These are phyloP conservation scores for Rhopalosiphum padi DNA, from an alignment of 1,140 invertebrate genomes.

Conservation along the genomic window DNA sequence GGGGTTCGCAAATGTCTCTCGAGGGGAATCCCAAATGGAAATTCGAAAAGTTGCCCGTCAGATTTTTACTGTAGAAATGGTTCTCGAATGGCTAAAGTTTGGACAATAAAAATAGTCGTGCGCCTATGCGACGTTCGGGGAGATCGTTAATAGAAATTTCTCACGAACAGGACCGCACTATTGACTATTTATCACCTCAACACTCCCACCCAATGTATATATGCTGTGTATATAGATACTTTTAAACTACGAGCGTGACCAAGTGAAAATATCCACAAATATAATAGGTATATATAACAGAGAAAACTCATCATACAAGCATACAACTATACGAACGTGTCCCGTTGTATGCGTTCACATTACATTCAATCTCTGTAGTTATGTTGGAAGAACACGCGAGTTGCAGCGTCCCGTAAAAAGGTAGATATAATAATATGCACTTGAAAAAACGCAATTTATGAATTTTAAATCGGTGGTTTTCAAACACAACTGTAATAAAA, in stretches of 20 bases:
- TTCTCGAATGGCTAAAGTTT: not conserved
- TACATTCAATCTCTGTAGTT: not conserved
- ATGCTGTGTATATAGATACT: not conserved
- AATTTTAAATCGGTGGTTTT: no score
- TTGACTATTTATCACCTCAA: not conserved
- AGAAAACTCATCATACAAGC: not conserved
- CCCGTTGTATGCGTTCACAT: no score
- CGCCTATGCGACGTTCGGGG: not conserved
- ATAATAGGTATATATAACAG: not conserved
- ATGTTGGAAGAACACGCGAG: not conserved
- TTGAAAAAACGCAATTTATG: no score
- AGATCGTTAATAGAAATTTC: not conserved
- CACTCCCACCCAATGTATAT: not conserved
- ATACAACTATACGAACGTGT: not conserved
- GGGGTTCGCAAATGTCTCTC: not conserved
- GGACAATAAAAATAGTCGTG: not conserved
- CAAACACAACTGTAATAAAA: no score
- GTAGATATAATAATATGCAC: no score
- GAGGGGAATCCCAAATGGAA: slow-evolving; percentile 14
- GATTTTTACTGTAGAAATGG: not conserved
- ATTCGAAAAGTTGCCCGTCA: not conserved
- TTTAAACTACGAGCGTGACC: not conserved
- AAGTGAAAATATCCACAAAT: not conserved
- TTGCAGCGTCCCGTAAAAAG: no score
- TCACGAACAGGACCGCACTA: not conserved